Evolutionary conservation across 2,888 invertebrate species (phyloP).

Genomic region (Campoplex nolae): DNA sequence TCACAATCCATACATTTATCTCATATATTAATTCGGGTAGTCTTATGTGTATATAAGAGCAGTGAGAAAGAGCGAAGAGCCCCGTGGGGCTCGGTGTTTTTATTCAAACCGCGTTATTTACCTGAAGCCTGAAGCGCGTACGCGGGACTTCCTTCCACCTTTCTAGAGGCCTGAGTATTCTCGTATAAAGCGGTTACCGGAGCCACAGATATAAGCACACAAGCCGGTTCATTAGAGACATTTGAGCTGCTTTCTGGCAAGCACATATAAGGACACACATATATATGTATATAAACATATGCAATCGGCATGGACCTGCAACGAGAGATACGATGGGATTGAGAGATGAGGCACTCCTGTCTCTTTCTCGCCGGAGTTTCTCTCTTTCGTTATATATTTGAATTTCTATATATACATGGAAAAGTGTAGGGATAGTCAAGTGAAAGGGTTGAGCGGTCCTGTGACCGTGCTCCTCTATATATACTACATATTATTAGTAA

Average conservation of each 20-base stretch:
- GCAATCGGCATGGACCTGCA: constrained; percentile 56
- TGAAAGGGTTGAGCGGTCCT: constrained; percentile 65
- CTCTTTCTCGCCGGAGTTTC: constrained; percentile 42
- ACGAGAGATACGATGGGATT: constrained; percentile 65
- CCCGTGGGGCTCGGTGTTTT: constrained; percentile 73
- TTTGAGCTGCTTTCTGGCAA: constrained; percentile 81
- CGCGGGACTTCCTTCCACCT: constrained; percentile 64
- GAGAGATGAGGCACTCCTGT: constrained; percentile 58
- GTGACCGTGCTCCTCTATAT: constrained; percentile 60
- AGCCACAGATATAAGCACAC: constrained; percentile 84
- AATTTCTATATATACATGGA: not conserved
- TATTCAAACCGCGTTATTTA: constrained; percentile 81
- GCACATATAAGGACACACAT: constrained; percentile 71
- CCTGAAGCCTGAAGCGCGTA: constrained; percentile 70
- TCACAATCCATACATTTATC: constrained; percentile 26
- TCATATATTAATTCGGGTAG: constrained; percentile 19
- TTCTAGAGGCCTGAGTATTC: constrained; percentile 61
- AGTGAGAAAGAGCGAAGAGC: constrained; percentile 61
- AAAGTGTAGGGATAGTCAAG: constrained; percentile 52
- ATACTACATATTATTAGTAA: constrained; percentile 68
- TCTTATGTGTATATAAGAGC: constrained; percentile 3
- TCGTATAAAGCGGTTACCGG: constrained; percentile 80
- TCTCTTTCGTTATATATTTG: constrained; percentile 20
- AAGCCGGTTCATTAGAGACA: constrained; percentile 85
- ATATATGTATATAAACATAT: constrained; percentile 44